Conservation (phyloP, 2,888 invertebrate genomes). For the Luffia ferchaultella region DNA sequence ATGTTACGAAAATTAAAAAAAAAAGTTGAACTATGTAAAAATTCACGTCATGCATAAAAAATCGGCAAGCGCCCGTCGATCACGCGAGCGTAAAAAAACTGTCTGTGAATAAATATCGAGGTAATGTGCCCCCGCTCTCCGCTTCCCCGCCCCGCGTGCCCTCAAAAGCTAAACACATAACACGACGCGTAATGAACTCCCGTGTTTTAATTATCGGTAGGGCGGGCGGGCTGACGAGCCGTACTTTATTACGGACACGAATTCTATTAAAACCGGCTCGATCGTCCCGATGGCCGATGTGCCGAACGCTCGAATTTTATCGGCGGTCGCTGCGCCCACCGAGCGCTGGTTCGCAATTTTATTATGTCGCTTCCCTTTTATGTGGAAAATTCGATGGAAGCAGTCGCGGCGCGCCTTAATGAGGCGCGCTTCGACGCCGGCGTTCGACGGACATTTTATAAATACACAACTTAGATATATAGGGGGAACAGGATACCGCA, state of each 20-base stretch:
- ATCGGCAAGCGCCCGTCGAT: no score
- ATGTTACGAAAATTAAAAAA: no score
- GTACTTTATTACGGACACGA: not conserved
- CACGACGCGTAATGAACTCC: constrained; percentile 5
- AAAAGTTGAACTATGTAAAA: no score
- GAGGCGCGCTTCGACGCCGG: not conserved
- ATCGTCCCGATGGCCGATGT: not conserved
- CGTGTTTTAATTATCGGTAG: constrained; percentile 7
- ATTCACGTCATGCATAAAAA: not conserved
- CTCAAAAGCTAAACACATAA: not conserved
- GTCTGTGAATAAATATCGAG: no score
- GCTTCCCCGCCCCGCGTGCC: no score
- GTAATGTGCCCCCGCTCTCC: no score
- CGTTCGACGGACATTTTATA: no score
- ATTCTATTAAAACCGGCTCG: not conserved
- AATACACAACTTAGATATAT: no score
- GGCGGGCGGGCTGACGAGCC: constrained; percentile 1
- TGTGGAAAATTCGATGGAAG: not conserved
- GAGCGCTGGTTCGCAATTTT: not conserved
- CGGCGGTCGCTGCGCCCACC: not conserved
- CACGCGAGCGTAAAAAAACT: no score
- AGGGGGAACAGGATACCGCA: no score
- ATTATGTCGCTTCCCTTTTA: not conserved
- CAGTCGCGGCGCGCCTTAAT: not conserved
- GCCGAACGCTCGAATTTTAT: not conserved